Percentiles rank a stretch among this genome's conserved stretches.
Evolutionary conservation across 2,888 invertebrate genomes (phyloP).

Genomic region (Sphaerophoria taeniata): DNA sequence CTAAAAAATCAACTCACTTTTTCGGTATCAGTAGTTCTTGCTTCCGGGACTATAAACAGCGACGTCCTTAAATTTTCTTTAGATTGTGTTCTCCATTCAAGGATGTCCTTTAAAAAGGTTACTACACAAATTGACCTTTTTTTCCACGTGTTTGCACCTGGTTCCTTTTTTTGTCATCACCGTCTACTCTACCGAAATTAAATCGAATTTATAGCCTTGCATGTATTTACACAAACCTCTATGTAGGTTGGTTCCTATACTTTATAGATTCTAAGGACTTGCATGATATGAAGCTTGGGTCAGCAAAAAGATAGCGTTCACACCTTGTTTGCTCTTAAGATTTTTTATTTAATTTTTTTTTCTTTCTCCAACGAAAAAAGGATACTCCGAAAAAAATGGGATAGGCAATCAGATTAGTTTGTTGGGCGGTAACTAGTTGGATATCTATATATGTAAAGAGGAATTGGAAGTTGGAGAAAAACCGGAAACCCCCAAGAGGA

Average conservation of each 20-base stretch:
- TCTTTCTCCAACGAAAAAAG: background rate
- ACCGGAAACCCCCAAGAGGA: constrained; percentile 1
- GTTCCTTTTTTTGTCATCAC: constrained; percentile 18
- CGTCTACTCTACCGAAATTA: constrained; percentile 6
- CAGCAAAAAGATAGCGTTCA: constrained; percentile 47
- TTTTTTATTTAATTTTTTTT: constrained; percentile 16
- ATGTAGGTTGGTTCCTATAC: background rate
- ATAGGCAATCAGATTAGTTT: constrained; percentile 56
- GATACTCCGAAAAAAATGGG: constrained; percentile 17
- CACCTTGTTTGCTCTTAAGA: constrained; percentile 56
- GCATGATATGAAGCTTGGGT: constrained; percentile 41
- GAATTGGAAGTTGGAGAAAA: background rate
- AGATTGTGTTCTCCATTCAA: no score
- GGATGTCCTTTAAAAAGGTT: constrained; percentile 18
- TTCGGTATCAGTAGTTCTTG: no score
- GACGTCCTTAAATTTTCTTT: no score
- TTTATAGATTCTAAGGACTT: constrained; percentile 4
- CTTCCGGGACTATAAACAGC: no score
- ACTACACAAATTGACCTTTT: constrained; percentile 48
- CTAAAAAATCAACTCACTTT: no score
- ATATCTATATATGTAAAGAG: background rate
- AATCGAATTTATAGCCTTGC: background rate
- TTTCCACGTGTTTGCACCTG: constrained; percentile 37
- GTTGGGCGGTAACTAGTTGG: constrained; percentile 5
- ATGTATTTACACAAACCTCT: constrained; percentile 3